Percentiles rank a stretch among this genome's conserved stretches.
These are phyloP conservation scores for Empis stercorea DNA, from an alignment of 2,888 invertebrate species.

Conservation along the genomic window DNA sequence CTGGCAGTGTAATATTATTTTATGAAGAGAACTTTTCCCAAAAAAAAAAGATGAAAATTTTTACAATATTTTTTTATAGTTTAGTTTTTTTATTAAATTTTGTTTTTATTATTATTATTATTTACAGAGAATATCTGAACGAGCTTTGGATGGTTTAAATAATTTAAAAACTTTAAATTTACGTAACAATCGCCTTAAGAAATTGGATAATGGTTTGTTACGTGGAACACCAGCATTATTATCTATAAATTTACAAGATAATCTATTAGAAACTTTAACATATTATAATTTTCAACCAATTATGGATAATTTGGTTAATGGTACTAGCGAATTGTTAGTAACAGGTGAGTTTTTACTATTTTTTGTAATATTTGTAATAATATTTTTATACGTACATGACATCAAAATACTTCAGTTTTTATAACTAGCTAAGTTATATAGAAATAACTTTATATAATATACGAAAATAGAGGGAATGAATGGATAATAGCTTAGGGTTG, in stretches of 20 bases:
- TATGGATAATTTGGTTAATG: slow-evolving; percentile 62
- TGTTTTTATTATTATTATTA: too few relatives aligned
- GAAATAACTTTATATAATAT: too few relatives aligned
- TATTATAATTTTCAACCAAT: slow-evolving; percentile 61
- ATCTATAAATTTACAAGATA: slow-evolving; percentile 64
- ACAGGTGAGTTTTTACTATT: slow-evolving; percentile 51
- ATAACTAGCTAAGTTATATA: too few relatives aligned
- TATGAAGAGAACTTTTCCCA: too few relatives aligned
- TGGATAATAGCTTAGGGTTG: too few relatives aligned
- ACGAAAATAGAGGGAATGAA: too few relatives aligned
- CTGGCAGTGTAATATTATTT: too few relatives aligned
- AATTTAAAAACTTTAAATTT: slow-evolving; percentile 58
- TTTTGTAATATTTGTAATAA: neutral
- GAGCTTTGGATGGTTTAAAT: slow-evolving; percentile 63
- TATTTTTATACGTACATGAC: too few relatives aligned
- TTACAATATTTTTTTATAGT: slow-evolving; percentile 13
- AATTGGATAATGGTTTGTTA: slow-evolving; percentile 57
- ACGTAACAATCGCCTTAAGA: slow-evolving; percentile 61
- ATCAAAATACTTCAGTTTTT: too few relatives aligned
- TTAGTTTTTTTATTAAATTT: slow-evolving; percentile 21
- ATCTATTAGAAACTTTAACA: slow-evolving; percentile 62
- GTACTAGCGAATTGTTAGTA: slow-evolving; percentile 58
- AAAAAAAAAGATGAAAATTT: too few relatives aligned
- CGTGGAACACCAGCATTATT: slow-evolving; percentile 58
- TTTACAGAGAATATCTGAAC: slow-evolving; percentile 54